Evolutionary conservation across 1,140 invertebrate genomes (phyloP).

Genomic region (Ericerus pela): DNA sequence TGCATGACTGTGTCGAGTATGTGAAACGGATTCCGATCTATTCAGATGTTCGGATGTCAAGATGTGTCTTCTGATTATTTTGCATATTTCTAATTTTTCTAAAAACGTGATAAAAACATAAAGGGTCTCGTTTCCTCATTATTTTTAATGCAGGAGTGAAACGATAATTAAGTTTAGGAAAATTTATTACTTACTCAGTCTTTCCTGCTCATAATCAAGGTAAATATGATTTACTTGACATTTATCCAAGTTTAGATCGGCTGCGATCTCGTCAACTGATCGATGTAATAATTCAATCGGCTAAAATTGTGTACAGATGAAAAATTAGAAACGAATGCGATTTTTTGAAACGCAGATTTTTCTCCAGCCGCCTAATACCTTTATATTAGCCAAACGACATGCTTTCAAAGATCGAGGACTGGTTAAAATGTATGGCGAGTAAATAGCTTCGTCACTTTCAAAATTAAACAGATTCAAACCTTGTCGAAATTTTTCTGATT

Average conservation of each 20-base stretch:
- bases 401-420: slow-evolving; percentile 40
- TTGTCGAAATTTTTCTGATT: too few species aligned
- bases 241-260: slow-evolving; percentile 18
- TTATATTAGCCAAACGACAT: slow-evolving; percentile 34
- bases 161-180: neutral
- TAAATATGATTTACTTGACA: slow-evolving; percentile 12
- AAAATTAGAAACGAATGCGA: neutral
- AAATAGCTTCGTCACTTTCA: neutral
- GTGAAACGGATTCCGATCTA: neutral
- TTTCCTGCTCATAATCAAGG: slow-evolving; percentile 18
- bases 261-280: slow-evolving; percentile 23
- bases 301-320: slow-evolving; percentile 21
- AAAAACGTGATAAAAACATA: neutral
- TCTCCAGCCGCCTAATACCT: slow-evolving; percentile 28
- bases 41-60: neutral
- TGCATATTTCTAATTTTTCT: slow-evolving; percentile 7
- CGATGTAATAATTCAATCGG: slow-evolving; percentile 30
- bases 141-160: neutral
- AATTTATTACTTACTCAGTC: slow-evolving; percentile 17
- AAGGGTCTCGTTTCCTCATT: neutral
- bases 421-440: slow-evolving; percentile 35
- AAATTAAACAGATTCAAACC: slow-evolving; percentile 2
- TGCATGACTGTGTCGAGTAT: neutral
- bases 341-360: neutral
- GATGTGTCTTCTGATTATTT: neutral